Evolutionary conservation across 2,888 invertebrate species (phyloP), one percentile per base, ranked within the genome.

Genomic region (Cantharis nigra): DNA sequence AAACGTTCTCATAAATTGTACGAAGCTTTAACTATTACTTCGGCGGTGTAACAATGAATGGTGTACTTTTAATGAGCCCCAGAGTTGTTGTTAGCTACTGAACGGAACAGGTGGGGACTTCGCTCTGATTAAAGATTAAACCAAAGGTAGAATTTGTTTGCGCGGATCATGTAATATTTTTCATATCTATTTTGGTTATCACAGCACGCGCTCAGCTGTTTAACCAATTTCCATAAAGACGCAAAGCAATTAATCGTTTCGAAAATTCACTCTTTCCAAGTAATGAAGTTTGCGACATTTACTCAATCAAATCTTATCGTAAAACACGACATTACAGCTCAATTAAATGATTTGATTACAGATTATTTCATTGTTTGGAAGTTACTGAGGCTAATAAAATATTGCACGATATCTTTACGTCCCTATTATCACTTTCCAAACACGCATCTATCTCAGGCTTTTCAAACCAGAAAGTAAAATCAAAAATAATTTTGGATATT

Each of bases 31-130:
- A 69, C 77, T 76, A 65, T 49, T 73, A 62, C 77, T 10, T 63
- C 75, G 78, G 69, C 63, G 33, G 72, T 64, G 69, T 78, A 75
- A 74, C 78, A 78, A 75, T 74, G 78, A 78, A 74, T 72, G 75
- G 64, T 71, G 20, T 71, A 75, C 74, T 75, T 72, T 23, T 23
- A 72, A 77, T 72, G 65, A 75, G 63, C 63, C 74, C 71, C 28
- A 69, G 23, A 73, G 70, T 74, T 75, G 70, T 74, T 75, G 64
- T 49, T 70, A 67, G 69, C 71, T 63, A 70, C 72, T 65, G 72
- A 72, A 72, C 70, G 28, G 75, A 75, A 26, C 78, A 78, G 73
- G 78, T 78, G 78, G 78, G 78, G 78, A 73, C 70, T 78, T 67
- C 69, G 78, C 62, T 71, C 72, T 28, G 77, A 74, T 77, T 77